These are phyloP conservation scores for Heliconius sara DNA, from an alignment of 2,888 invertebrate genomes.

Conservation along the genomic window DNA sequence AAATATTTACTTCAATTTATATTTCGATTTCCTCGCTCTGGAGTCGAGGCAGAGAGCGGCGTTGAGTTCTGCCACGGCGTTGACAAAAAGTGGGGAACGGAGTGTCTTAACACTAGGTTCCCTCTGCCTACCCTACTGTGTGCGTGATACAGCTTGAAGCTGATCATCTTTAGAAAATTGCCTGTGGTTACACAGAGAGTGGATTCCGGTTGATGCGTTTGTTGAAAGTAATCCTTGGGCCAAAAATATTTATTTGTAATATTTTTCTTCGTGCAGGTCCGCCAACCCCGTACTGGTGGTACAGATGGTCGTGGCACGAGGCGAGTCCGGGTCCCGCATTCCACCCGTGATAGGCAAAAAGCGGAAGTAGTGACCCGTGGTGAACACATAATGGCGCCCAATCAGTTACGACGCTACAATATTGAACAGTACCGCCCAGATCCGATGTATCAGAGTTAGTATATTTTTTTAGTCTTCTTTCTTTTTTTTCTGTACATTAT, in stretches of 20 bases:
- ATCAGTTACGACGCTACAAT: slow-evolving; percentile 72
- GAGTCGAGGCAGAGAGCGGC: too few relatives aligned
- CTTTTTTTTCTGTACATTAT: background rate
- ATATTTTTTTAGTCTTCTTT: background rate
- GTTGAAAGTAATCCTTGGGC: too few relatives aligned
- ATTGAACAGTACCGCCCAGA: slow-evolving; percentile 59
- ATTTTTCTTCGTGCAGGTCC: slow-evolving; percentile 70
- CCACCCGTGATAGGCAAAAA: slow-evolving; percentile 93
- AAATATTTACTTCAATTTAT: too few relatives aligned
- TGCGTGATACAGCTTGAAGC: too few relatives aligned
- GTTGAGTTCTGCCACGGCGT: too few relatives aligned
- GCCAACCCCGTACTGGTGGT: slow-evolving; percentile 81
- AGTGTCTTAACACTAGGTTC: too few relatives aligned
- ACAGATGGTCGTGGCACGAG: slow-evolving; percentile 71
- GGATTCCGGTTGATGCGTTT: too few relatives aligned
- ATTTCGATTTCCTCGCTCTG: too few relatives aligned
- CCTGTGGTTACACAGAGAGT: too few relatives aligned
- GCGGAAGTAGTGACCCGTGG: slow-evolving; percentile 93
- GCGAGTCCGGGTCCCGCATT: slow-evolving; percentile 93
- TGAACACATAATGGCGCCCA: slow-evolving; percentile 87
- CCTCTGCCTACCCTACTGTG: too few relatives aligned
- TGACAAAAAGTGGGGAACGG: too few relatives aligned
- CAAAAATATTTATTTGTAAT: background rate
- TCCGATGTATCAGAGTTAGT: slow-evolving; percentile 69
- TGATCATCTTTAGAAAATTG: too few relatives aligned